A percentile compares a stretch with the other conserved stretches of the same genome.
These are phyloP conservation scores for Cyclura pinguis DNA, from an alignment of 2,797 vertebrate genomes.

Conservation along the genomic window DNA sequence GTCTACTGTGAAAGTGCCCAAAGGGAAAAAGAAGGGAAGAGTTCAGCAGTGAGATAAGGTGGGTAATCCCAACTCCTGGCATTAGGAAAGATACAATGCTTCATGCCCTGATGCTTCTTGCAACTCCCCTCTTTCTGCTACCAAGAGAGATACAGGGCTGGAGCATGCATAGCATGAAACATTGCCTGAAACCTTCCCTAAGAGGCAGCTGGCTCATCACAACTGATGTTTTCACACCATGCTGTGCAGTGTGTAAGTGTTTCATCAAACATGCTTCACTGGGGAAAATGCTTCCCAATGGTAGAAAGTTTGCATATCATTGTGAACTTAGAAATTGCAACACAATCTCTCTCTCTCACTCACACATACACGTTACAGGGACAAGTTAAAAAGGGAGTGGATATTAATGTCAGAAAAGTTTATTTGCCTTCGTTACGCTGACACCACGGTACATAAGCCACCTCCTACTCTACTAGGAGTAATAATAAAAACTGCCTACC, in stretches of 20 bases:
- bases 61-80: too few relatives aligned
- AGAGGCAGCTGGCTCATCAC: too few relatives aligned
- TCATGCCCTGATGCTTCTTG: too few relatives aligned
- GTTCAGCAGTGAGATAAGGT: too few relatives aligned
- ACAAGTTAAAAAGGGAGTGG: slow-evolving; percentile 5
- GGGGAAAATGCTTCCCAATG: neutral
- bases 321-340: neutral
- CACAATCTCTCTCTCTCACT: neutral
- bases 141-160: too few relatives aligned
- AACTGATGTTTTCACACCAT: too few relatives aligned
- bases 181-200: neutral
- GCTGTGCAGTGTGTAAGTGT: neutral
- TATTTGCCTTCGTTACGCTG: slow-evolving; percentile 32
- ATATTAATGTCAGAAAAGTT: neutral
- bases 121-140: too few relatives aligned
- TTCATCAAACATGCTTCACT: neutral
- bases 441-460: slow-evolving; percentile 24
- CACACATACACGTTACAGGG: neutral
- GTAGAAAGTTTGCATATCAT: neutral
- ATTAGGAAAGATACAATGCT: too few relatives aligned
- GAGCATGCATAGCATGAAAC: neutral
- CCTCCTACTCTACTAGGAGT: neutral
- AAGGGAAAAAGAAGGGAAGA: too few relatives aligned
- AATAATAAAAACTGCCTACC: slow-evolving; percentile 57
- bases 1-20: too few relatives aligned